Percentiles rank a stretch among this genome's conserved stretches.
Evolutionary conservation across 2,797 vertebrate genomes (phyloP).

Genomic region (Acipenser oxyrinchus): DNA sequence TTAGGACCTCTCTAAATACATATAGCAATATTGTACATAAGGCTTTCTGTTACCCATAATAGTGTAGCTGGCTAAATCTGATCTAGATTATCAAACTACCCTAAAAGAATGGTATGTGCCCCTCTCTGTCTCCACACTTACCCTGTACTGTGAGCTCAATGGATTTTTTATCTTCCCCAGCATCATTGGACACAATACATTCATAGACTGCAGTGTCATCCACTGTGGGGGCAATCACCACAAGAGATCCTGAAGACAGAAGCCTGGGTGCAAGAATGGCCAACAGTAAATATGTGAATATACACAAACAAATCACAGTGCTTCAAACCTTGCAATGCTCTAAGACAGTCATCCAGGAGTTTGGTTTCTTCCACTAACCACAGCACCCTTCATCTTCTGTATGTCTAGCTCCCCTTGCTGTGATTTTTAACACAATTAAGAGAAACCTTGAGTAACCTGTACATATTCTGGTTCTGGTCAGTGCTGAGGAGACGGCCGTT

Average conservation of each 20-base stretch:
- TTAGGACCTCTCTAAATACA: not conserved
- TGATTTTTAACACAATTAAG: conserved; percentile 25
- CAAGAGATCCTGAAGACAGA: conserved; percentile 86
- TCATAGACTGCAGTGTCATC: conserved; percentile 82
- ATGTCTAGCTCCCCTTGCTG: too few relatives aligned
- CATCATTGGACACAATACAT: conserved; percentile 78
- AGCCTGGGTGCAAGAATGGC: conserved; percentile 50
- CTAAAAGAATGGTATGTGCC: too few relatives aligned
- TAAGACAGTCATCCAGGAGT: too few relatives aligned
- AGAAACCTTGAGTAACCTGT: conserved; percentile 75
- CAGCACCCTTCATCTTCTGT: too few relatives aligned
- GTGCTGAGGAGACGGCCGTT: conserved; percentile 69
- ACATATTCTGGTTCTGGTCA: conserved; percentile 90
- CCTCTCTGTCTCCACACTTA: conserved; percentile 35
- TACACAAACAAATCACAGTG: not conserved
- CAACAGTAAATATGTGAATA: not conserved
- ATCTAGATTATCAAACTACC: too few relatives aligned
- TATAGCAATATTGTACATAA: not conserved
- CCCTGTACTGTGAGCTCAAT: conserved; percentile 81
- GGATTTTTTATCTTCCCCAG: conserved; percentile 71
- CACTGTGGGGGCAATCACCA: conserved; percentile 85
- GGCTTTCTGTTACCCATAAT: too few relatives aligned
- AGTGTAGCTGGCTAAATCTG: too few relatives aligned
- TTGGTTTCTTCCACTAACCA: too few relatives aligned
- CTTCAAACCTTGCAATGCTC: not conserved